Conservation (phyloP, 2,888 invertebrate genomes). For the Thymelicus acteon region DNA sequence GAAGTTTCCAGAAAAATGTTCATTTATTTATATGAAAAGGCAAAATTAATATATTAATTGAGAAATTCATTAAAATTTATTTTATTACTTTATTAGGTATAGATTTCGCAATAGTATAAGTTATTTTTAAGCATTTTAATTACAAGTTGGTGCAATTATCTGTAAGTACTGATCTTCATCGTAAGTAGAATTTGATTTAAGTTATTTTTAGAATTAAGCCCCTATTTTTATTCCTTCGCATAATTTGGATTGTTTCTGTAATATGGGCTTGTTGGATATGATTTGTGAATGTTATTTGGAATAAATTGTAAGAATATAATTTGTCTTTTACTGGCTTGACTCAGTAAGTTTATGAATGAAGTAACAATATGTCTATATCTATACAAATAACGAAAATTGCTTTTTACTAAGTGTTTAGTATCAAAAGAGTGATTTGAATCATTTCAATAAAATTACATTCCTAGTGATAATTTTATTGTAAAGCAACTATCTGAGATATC, state of each 20-base stretch:
- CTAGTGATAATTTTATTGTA: no score
- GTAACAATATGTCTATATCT: no score
- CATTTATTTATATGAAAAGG: conserved; percentile 41
- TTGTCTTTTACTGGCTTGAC: conserved; percentile 49
- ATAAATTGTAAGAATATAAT: conserved; percentile 65
- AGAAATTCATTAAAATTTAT: conserved; percentile 50
- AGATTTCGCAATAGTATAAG: conserved; percentile 56
- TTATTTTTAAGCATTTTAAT: conserved; percentile 71
- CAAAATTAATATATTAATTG: conserved; percentile 38
- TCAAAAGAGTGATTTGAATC: no score
- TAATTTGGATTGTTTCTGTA: conserved; percentile 53
- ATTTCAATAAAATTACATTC: no score
- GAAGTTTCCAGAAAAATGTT: conserved; percentile 42
- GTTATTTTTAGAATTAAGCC: conserved; percentile 48
- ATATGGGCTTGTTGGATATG: conserved; percentile 55
- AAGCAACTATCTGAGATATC: no score
- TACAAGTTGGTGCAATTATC: conserved; percentile 76
- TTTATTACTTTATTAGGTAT: conserved; percentile 65
- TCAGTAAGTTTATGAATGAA: no score
- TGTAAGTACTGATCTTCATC: conserved; percentile 62
- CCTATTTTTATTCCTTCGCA: conserved; percentile 58
- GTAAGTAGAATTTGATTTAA: conserved; percentile 47
- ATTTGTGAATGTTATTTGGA: conserved; percentile 66
- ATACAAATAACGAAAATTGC: no score
- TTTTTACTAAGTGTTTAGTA: no score